phyloP scores from a whole-genome alignment of 2,797 vertebrate species.

The Euphonia xanthogaster region DNA sequence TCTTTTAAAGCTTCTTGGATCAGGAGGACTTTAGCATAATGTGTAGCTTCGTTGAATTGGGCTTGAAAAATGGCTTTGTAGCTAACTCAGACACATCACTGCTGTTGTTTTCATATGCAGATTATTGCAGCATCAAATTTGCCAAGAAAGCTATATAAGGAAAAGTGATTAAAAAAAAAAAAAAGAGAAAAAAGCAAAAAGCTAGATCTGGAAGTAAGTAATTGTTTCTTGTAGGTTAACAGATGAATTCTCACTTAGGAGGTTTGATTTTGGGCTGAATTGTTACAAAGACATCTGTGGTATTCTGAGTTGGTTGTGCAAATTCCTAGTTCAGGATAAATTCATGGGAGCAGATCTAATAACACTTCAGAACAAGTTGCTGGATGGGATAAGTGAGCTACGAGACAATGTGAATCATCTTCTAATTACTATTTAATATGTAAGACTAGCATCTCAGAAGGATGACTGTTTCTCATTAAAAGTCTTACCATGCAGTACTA shows the following conservation, averaged over 20 bases:
- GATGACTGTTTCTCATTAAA: constrained; percentile 5
- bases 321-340: not conserved
- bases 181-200: not conserved
- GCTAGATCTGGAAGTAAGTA: not conserved
- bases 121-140: not conserved
- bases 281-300: not conserved
- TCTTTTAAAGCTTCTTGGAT: not conserved
- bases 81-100: not conserved
- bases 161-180: not conserved
- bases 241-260: not conserved
- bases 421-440: constrained; percentile 10
- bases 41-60: not conserved
- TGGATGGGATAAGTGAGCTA: not conserved
- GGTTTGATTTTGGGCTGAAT: not conserved
- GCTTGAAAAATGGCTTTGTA: not conserved
- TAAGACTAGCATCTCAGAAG: not conserved
- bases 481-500: not conserved
- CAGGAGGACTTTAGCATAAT: not conserved
- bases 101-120: not conserved
- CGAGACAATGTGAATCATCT: not conserved
- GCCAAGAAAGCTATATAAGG: not conserved
- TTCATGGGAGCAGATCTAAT: not conserved
- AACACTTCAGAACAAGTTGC: not conserved
- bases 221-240: not conserved
- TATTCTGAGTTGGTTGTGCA: not conserved